Percentiles rank a stretch among this genome's conserved stretches.
These are phyloP conservation scores for Dermatophagoides farinae DNA, from an alignment of 1,140 invertebrate genomes.

Conservation along the genomic window DNA sequence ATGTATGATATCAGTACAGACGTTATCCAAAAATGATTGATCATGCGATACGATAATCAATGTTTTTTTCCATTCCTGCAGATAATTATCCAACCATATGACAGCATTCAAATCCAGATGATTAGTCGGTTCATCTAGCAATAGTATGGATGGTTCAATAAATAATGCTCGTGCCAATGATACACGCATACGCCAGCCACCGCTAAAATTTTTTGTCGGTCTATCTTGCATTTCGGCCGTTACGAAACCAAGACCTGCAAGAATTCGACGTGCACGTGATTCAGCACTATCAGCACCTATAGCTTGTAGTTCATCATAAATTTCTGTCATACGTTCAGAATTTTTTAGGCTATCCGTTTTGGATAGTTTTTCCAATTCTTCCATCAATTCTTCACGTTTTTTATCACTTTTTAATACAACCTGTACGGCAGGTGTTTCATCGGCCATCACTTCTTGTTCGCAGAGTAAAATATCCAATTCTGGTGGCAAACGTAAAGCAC, in stretches of 20 bases:
- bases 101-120: constrained; percentile 87
- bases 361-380: constrained; percentile 54
- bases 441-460: constrained; percentile 93
- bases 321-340: constrained; percentile 34
- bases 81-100: constrained; percentile 92
- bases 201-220: constrained; percentile 85
- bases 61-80: constrained; percentile 95
- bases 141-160: constrained; percentile 74
- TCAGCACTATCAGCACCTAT: constrained; percentile 94
- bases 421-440: constrained; percentile 72
- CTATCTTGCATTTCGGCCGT: constrained; percentile 70
- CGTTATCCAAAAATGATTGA: constrained; percentile 96
- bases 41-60: constrained; percentile 94
- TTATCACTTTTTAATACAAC: constrained; percentile 78
- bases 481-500: constrained; percentile 69
- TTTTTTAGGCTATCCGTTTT: constrained; percentile 42
- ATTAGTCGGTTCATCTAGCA: constrained; percentile 83
- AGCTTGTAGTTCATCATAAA: constrained; percentile 83
- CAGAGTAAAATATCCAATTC: constrained; percentile 94
- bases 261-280: constrained; percentile 71
- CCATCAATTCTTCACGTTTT: constrained; percentile 55
- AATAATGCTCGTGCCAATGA: constrained; percentile 54
- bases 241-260: constrained; percentile 90
- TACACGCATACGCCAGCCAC: constrained; percentile 96
- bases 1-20: constrained; percentile 97